Evolutionary conservation across 2,113 vertebrate genomes (phyloP), one percentile per base, ranked within the genome.

Genomic region (Tetraodon nigroviridis): DNA sequence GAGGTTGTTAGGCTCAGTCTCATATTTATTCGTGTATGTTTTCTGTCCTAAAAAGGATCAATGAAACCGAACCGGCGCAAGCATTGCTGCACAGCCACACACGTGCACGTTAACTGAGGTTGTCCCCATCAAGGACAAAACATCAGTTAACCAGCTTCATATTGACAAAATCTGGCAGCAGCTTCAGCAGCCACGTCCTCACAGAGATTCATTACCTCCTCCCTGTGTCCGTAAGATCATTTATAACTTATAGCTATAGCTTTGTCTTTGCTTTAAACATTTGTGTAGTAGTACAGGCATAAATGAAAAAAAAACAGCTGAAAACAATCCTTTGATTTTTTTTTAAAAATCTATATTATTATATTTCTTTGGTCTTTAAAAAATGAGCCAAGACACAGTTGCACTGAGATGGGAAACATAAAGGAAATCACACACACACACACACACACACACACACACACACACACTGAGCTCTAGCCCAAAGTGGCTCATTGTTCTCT

Each of bases 401-500:
- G 12, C 42, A 44, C 42, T 44, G 42, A 44, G 3, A 37, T 37
- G 3, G 0, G 32, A 32, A 32, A 1, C 24, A 32, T 41, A 6
- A 7, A 29, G 27, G 7, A 7, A 29, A n/a, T n/a, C 47, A 60
- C 24, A 24, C 41, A 46, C 54, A 53, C 44, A 49, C 51, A 32
- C 48, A 40, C 55, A 45, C 51, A 45, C 63, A 42, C 57, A 54
- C 64, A 67, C n/a, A 57, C 54, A 67, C 21, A 55, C 32, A 24
- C 58, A 64, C 58, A 64, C 64, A 67, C 5, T 44, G 57, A 44
- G 58, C 68, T 76, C 50, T 22, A 49, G 55, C 57, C 79, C 76
- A 52, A 79, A 85, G 83, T 71, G 72, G 65, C 67, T 74, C 61
- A 78, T 86, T 88, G 86, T 88, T 83, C 83, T 72, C 72, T 50